Evolutionary conservation across 2,888 invertebrate genomes (phyloP).

Genomic region (Horisme vitalbata): DNA sequence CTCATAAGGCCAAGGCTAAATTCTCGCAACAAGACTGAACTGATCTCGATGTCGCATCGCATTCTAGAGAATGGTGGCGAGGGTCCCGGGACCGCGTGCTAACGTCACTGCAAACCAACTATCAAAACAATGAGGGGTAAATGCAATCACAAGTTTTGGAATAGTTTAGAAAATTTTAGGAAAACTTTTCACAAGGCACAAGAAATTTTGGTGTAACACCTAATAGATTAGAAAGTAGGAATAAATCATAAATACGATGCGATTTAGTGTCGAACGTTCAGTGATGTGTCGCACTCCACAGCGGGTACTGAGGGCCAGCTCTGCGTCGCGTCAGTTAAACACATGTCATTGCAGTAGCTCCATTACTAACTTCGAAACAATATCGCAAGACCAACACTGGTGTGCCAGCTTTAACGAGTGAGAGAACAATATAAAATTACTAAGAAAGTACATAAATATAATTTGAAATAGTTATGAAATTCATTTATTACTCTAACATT

Average conservation of each 20-base stretch:
- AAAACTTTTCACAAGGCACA: constrained; percentile 71
- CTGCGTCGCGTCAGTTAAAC: constrained; percentile 35
- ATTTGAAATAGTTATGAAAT: constrained; percentile 81
- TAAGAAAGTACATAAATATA: constrained; percentile 82
- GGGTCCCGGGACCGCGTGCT: constrained; percentile 23
- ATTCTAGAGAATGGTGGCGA: constrained; percentile 35
- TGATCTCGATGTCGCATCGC: constrained; percentile 69
- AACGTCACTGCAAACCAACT: constrained; percentile 31
- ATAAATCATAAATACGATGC: constrained; percentile 38
- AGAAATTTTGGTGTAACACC: constrained; percentile 65
- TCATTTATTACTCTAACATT: constrained; percentile 78
- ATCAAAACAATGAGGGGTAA: constrained; percentile 37
- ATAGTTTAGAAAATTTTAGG: constrained; percentile 49
- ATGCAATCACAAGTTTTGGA: constrained; percentile 44
- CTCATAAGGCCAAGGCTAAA: constrained; percentile 83
- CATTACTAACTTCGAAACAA: constrained; percentile 66
- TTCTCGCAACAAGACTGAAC: constrained; percentile 81
- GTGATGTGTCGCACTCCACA: constrained; percentile 37
- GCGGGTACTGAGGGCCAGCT: constrained; percentile 14
- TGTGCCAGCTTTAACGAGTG: constrained; percentile 82
- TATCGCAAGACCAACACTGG: constrained; percentile 77
- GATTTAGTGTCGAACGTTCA: constrained; percentile 50
- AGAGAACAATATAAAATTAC: constrained; percentile 77
- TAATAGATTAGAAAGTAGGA: constrained; percentile 42
- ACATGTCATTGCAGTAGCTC: constrained; percentile 61